These are phyloP conservation scores for Ceyx melanurus DNA, from an alignment of 2,113 vertebrate genomes.

Conservation along the genomic window DNA sequence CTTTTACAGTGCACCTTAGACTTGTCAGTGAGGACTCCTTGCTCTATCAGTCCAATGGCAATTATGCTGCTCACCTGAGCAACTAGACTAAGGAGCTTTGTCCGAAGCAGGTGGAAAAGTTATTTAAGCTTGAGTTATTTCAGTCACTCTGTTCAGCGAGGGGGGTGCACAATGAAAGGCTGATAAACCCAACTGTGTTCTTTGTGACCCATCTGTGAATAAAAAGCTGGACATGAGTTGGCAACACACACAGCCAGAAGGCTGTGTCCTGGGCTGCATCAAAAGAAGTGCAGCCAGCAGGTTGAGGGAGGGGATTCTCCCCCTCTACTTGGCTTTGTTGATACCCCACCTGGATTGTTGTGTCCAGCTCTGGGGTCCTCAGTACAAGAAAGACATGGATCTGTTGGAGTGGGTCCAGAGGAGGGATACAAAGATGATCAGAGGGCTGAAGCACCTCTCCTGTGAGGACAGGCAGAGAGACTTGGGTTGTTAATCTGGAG, in stretches of 20 bases:
- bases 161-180: not conserved
- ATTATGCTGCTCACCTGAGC: not conserved
- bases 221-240: not conserved
- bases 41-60: not conserved
- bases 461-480: not conserved
- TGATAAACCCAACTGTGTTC: not conserved
- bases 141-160: not conserved
- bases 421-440: not conserved
- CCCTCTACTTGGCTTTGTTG: not conserved
- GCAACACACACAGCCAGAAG: not conserved
- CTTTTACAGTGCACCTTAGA: not conserved
- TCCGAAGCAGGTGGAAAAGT: not conserved
- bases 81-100: rapidly evolving
- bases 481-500: not conserved
- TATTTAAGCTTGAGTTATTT: not conserved
- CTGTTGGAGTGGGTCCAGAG: not conserved
- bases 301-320: not conserved
- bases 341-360: not conserved
- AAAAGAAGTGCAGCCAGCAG: not conserved
- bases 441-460: not conserved
- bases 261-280: not conserved
- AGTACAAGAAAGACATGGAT: not conserved
- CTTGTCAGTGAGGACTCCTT: not conserved
- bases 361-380: not conserved
- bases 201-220: not conserved